Base-by-base conservation (phyloP, 2,113 vertebrate genomes). In the Hyaena hyaena region DNA sequence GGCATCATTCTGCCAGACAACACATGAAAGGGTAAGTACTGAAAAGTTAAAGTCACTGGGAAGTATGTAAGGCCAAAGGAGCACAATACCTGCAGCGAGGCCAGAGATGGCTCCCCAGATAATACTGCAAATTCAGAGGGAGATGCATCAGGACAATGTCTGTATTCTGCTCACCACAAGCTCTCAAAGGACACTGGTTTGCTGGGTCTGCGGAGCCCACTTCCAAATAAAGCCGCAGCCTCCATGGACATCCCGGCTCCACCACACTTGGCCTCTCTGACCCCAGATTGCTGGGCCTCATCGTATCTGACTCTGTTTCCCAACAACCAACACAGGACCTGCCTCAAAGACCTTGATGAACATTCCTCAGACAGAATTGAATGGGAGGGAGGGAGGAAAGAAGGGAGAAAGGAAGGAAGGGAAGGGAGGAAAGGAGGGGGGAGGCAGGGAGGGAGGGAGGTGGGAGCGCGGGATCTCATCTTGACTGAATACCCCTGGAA, bases 71-170 rank as follows among this genome's bases (percentile, higher is more conserved):
- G 31, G 17, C 33, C 61, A 16, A n/a, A 73, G 28, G 28, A 66
- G 21, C 12, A 0, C 8, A 7, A 0, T 1, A 0, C 48, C 8
- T 33, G 10, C 10, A 6, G 33, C 9, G 7, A 4, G 53, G 3
- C 26, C 35, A 12, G 31, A 55, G 43, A 5, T 1, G 0, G 5
- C 6, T 7, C 4, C 65, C 71, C 23, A 5, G 21, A 4, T 0
- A 7, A 7, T 1, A 2, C 23, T 0, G 4, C 4, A 1, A 4
- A 7, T 14, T 0, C 43, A 0, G 0, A 50, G 91, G 43, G 33
- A 21, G 50, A 10, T 9, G 10, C 5, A 0, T 0, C 0, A 0
- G 71, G 15, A 10, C 1, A 2, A 0, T 0, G 17, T 24, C 33
- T 3, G 10, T 0, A 0, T 0, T 45, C 7, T 1, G 23, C 24